Base-by-base conservation (phyloP, 23 tunicate species). In the Ciona savignyi region DNA sequence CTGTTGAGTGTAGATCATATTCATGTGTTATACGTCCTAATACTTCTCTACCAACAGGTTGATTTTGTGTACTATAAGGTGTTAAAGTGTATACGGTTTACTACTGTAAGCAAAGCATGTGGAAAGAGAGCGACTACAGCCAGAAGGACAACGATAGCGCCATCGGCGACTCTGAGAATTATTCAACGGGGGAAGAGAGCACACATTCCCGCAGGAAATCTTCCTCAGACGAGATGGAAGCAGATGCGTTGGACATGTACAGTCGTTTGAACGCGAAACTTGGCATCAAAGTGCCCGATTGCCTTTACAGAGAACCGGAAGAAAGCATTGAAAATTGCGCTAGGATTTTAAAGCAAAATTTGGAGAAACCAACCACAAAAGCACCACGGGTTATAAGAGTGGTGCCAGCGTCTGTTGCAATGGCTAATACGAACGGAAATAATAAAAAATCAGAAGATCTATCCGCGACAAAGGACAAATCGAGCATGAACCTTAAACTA, bases 81-180 rank as follows among this genome's bases (percentile, higher is more conserved):
- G n/a, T n/a, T n/a, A n/a, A n/a, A n/a, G n/a, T n/a, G n/a, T n/a
- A n/a, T n/a, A n/a, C n/a, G n/a, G n/a, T n/a, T n/a, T n/a, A n/a
- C n/a, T n/a, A n/a, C n/a, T n/a, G n/a, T n/a, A n/a, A n/a, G n/a
- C n/a, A n/a, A n/a, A n/a, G n/a, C n/a, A n/a, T n/a, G n/a, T n/a
- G n/a, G n/a, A n/a, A n/a, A n/a, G n/a, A n/a, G n/a, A n/a, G n/a
- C n/a, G n/a, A n/a, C n/a, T n/a, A n/a, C n/a, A n/a, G n/a, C n/a
- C n/a, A n/a, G n/a, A n/a, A n/a, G n/a, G 86, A 81, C 56, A 74
- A 81, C 73, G 86, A 81, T 60, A 81, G 86, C 42, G 86, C 86
- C 1, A 81, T 81, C 51, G 86, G 86, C 30, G 86, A 81, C 32
- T 81, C 86, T 22, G 79, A 51, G 31, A 49, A 74, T 28, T 60